Base-by-base conservation (phyloP, 2,888 invertebrate species). In the Acleris cristana region DNA sequence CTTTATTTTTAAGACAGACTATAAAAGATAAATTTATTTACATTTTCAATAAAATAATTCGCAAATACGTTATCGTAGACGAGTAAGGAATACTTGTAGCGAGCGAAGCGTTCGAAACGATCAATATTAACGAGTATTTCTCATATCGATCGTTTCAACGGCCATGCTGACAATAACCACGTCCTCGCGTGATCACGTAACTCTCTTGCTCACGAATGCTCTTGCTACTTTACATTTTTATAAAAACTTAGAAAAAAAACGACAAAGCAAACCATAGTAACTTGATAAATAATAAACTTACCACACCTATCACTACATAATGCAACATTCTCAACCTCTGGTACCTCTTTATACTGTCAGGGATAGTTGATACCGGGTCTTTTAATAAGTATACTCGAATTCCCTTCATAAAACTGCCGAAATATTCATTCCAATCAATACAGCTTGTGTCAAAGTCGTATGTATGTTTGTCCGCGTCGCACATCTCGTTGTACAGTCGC, bases 361-460 rank as follows among this genome's bases (percentile, higher is more conserved):
- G 94, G 0, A 96, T 80, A 0, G 96, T 96, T 0, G 95, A 94
- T 0, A 95, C 75, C 0, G 96, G 95, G 74, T 97, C 97, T 76
- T 97, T 97, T 2, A 97, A 85, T 1, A 97, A 84, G 76, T 95
- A 97, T 0, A 94, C 85, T 63, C 97, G 91, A n/a, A 96, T 90
- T 0, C 97, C 97, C 68, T 93, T 87, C 8, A 96, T 88, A 75
- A 96, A 96, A 53, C 91, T 94, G 69, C 94, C 92, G 76, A 96
- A 95, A 76, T 95, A 97, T 0, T 93, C 88, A 6, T 93, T 90
- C 97, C 97, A 97, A 59, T 95, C 88, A 0, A 97, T 75, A 6
- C 87, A 76, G 0, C 87, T 84, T 55, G 96, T 94, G 78, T 96
- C 94, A 77, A 96, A 96, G 74, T 94, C 92, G 76, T 96, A 96